phyloP scores from a whole-genome alignment of 2,113 vertebrate genomes.

The Nesogale talazaci region DNA sequence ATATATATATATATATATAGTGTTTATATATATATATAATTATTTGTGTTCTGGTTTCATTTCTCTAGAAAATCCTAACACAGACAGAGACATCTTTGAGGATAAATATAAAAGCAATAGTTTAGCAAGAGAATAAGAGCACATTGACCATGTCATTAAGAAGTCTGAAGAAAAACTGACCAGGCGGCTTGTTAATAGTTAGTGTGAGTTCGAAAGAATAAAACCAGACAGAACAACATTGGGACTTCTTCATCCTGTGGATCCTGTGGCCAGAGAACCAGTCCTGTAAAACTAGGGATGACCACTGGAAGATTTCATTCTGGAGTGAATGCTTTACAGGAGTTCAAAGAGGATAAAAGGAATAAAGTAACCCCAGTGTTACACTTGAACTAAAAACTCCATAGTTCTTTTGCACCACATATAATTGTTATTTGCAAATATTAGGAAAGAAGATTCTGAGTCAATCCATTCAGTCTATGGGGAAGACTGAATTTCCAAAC shows the following conservation, averaged over 20 bases:
- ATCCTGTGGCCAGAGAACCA: conserved; percentile 91
- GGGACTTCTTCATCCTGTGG: conserved; percentile 93
- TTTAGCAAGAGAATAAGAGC: conserved; percentile 93
- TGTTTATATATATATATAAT: no score
- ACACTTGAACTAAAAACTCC: conserved; percentile 97
- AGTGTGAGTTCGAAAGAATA: conserved; percentile 95
- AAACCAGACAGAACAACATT: conserved; percentile 95
- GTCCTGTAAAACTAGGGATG: conserved; percentile 94
- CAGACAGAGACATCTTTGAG: conserved; percentile 91
- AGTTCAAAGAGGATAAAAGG: conserved; percentile 98
- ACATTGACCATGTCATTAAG: conserved; percentile 93
- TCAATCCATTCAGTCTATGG: conserved; percentile 94
- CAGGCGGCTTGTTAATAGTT: conserved; percentile 89
- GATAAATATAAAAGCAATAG: conserved; percentile 88
- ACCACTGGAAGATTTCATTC: conserved; percentile 94
- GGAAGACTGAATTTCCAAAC: conserved; percentile 91
- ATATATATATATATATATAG: no score
- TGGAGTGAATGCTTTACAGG: conserved; percentile 95
- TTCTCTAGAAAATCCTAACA: no score
- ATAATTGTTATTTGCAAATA: conserved; percentile 96
- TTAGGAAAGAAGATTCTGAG: conserved; percentile 98
- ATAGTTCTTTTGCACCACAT: conserved; percentile 96
- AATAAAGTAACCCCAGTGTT: conserved; percentile 96
- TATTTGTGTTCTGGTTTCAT: no score
- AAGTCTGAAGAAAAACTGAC: conserved; percentile 96